Conservation (phyloP, 2,888 invertebrate genomes). For the Megastigmus dorsalis region DNA sequence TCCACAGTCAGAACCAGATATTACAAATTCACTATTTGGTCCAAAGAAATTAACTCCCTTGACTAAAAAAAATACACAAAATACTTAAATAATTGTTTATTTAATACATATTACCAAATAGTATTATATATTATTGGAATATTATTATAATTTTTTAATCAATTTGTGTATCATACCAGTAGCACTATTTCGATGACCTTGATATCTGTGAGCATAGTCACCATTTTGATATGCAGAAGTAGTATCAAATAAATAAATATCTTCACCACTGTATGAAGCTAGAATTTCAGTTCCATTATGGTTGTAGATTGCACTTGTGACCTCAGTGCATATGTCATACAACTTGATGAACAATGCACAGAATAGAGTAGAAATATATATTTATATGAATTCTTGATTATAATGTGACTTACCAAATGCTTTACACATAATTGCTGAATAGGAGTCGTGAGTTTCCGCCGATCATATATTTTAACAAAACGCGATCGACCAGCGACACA, state of each 20-base stretch:
- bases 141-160: neutral
- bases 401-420: conserved; percentile 73
- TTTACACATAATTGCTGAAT: conserved; percentile 81
- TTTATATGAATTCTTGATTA: neutral
- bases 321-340: conserved; percentile 77
- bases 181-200: conserved; percentile 77
- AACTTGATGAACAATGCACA: conserved; percentile 49
- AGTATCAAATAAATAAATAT: conserved; percentile 91
- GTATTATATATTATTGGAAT: neutral
- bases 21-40: conserved; percentile 90
- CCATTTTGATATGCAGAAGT: conserved; percentile 73
- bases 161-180: conserved; percentile 62
- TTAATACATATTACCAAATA: too few relatives aligned
- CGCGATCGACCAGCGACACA: conserved; percentile 89
- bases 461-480: conserved; percentile 86
- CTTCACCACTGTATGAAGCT: conserved; percentile 95
- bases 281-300: conserved; percentile 92
- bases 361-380: conserved; percentile 16
- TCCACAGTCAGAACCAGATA: conserved; percentile 96
- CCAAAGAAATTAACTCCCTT: conserved; percentile 97
- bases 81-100: too few relatives aligned
- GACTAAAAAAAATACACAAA: conserved; percentile 79
- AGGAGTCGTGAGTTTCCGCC: conserved; percentile 77
- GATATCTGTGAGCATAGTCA: conserved; percentile 77
- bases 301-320: conserved; percentile 94